These are phyloP conservation scores for human DNA, from an alignment of 2,113 vertebrate species.

Conservation along the genomic window DNA sequence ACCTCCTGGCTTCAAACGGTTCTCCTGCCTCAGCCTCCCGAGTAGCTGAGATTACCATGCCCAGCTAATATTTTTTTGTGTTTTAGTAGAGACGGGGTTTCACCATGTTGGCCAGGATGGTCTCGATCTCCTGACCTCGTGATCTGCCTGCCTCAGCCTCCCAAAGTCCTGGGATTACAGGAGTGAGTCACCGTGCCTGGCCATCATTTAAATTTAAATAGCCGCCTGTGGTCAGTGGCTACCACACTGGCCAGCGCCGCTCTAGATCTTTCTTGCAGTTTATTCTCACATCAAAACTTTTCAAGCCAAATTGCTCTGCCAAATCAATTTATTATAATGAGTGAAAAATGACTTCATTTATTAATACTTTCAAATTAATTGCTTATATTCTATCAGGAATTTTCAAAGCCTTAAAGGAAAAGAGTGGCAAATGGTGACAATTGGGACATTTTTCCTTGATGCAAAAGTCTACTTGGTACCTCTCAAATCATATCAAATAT, in stretches of 20 bases:
- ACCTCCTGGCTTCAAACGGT: no score
- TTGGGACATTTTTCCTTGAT: neutral
- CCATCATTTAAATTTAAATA: neutral
- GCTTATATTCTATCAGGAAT: conserved; percentile 49
- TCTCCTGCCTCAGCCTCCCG: no score
- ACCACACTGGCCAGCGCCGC: no score
- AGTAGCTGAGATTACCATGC: no score
- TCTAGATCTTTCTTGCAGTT: neutral
- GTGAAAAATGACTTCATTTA: conserved; percentile 28
- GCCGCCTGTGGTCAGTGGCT: neutral
- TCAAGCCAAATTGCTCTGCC: neutral
- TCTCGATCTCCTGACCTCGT: no score
- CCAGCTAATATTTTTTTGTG: no score
- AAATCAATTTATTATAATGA: conserved; percentile 10
- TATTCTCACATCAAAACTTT: neutral
- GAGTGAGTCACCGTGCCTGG: no score
- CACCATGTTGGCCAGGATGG: no score
- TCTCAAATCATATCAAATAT: neutral
- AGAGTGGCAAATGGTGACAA: conserved; percentile 9
- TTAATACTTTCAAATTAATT: conserved; percentile 61
- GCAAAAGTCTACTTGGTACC: neutral
- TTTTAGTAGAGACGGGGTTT: no score
- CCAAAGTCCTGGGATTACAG: no score
- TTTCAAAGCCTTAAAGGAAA: conserved; percentile 57
- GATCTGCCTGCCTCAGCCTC: no score